phyloP scores from a whole-genome alignment of 1,140 invertebrate genomes.

The Rhyzopertha dominica region DNA sequence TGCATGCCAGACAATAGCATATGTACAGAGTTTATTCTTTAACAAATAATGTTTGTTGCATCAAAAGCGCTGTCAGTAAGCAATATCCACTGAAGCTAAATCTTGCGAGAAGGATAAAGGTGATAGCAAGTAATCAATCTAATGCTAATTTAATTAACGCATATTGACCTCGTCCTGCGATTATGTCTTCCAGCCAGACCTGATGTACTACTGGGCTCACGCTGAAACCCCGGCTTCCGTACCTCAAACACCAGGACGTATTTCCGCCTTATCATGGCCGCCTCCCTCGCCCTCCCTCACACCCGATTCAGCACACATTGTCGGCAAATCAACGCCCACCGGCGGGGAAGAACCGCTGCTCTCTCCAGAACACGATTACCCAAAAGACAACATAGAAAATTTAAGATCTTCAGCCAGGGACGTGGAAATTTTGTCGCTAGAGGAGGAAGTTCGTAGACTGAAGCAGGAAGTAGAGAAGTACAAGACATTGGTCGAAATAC shows the following conservation, averaged over 20 bases:
- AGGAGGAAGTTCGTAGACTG: constrained; percentile 49
- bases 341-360: constrained; percentile 8
- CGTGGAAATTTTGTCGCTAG: constrained; percentile 39
- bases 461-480: constrained; percentile 52
- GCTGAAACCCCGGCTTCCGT: constrained; percentile 62
- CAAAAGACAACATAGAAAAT: constrained; percentile 15
- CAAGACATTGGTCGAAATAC: constrained; percentile 50
- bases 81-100: too few species aligned
- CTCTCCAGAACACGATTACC: constrained; percentile 5
- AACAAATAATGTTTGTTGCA: too few species aligned
- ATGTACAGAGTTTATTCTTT: too few species aligned
- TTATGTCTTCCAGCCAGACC: constrained; percentile 75
- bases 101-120: too few species aligned
- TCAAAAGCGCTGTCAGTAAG: too few species aligned
- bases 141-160: too few species aligned
- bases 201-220: constrained; percentile 86
- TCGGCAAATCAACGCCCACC: constrained; percentile 15
- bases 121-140: too few species aligned
- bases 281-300: constrained; percentile 26
- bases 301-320: constrained; percentile 2
- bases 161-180: too few species aligned
- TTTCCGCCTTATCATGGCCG: constrained; percentile 45
- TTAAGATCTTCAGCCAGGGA: constrained; percentile 38
- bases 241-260: constrained; percentile 65
- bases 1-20: too few species aligned